phyloP scores from a whole-genome alignment of 2,797 vertebrate genomes.

The Epinephelus malabaricus region DNA sequence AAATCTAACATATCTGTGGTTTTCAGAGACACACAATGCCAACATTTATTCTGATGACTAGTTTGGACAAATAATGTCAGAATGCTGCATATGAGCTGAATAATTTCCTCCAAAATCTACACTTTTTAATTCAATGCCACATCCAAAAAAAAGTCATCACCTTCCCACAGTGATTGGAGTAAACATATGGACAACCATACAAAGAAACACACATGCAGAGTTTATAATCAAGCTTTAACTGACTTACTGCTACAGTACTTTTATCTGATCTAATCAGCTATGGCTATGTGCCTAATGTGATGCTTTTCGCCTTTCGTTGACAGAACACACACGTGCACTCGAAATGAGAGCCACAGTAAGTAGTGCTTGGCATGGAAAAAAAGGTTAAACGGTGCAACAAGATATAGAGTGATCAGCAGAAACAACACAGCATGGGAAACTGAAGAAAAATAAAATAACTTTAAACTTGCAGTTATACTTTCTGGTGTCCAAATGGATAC shows the following conservation, averaged over 20 bases:
- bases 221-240: conserved; percentile 37
- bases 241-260: conserved; percentile 40
- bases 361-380: conserved; percentile 27
- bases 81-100: background rate
- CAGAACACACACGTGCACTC: conserved; percentile 52
- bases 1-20: no score
- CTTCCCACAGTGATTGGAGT: background rate
- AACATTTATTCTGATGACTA: no score
- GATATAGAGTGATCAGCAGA: background rate
- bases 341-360: conserved; percentile 39
- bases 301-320: conserved; percentile 57
- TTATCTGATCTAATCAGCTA: conserved; percentile 65
- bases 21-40: no score
- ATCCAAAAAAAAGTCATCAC: background rate
- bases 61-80: background rate
- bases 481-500: no score
- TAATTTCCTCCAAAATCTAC: background rate
- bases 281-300: conserved; percentile 60
- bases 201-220: conserved; percentile 18
- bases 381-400: conserved; percentile 39
- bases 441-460: background rate
- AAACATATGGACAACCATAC: conserved; percentile 9
- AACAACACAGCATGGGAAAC: background rate
- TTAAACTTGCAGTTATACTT: background rate
- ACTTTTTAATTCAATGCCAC: background rate